phyloP scores from a whole-genome alignment of 2,888 invertebrate genomes.

The Cacoxenus indagator region DNA sequence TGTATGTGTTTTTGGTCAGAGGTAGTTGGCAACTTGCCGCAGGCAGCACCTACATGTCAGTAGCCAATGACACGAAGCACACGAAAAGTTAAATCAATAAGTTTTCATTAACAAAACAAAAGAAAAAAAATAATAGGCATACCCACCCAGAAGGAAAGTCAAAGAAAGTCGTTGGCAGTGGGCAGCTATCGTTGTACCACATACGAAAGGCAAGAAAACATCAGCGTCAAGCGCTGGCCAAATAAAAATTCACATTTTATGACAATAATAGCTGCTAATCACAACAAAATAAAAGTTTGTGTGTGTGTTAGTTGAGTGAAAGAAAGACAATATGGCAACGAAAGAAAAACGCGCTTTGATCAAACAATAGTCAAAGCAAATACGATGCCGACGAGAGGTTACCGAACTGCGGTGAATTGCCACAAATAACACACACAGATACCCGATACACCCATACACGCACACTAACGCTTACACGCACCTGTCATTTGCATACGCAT shows the following conservation, averaged over 20 bases:
- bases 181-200: background rate
- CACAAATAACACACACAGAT: conserved; percentile 16
- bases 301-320: conserved; percentile 5
- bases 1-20: too few relatives aligned
- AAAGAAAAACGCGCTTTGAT: conserved; percentile 15
- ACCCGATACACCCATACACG: conserved; percentile 20
- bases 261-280: conserved; percentile 56
- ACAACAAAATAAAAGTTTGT: conserved; percentile 34
- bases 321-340: conserved; percentile 13
- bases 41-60: too few relatives aligned
- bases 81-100: background rate
- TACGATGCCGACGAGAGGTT: conserved; percentile 63
- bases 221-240: background rate
- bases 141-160: conserved; percentile 48
- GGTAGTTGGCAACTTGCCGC: too few relatives aligned
- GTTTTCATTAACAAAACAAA: background rate
- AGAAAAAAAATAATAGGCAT: background rate
- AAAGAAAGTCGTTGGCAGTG: conserved; percentile 27
- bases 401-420: conserved; percentile 48
- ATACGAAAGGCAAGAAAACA: too few relatives aligned
- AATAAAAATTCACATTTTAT: conserved; percentile 12
- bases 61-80: background rate
- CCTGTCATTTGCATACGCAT: conserved; percentile 43
- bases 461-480: conserved; percentile 2
- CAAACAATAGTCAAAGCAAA: conserved; percentile 49